Conservation (phyloP, 2,888 invertebrate species). For the Agrochola lychnidis region DNA sequence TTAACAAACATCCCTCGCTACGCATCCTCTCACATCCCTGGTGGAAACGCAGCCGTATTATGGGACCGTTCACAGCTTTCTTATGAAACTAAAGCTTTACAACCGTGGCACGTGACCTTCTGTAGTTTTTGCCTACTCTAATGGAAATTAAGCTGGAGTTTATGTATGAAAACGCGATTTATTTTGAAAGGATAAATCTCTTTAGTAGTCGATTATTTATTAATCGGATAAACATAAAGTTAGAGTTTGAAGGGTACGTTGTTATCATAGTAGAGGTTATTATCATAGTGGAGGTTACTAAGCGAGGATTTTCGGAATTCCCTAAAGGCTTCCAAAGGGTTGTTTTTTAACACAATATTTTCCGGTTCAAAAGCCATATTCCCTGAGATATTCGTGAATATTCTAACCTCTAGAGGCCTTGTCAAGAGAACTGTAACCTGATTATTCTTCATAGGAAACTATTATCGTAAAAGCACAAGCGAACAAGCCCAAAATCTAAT, state of each 20-base stretch:
- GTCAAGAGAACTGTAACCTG: constrained; percentile 2
- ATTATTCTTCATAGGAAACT: constrained; percentile 28
- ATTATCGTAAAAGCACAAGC: constrained; percentile 45
- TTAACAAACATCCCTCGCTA: too few species aligned
- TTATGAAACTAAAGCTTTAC: too few species aligned
- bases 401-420: neutral
- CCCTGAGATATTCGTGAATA: neutral
- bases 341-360: constrained; percentile 37
- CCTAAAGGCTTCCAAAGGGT: constrained; percentile 19
- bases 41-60: too few species aligned
- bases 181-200: too few species aligned
- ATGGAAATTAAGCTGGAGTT: too few species aligned
- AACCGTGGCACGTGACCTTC: too few species aligned
- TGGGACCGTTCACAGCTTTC: too few species aligned
- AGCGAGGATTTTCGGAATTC: constrained; percentile 11
- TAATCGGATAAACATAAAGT: constrained; percentile 44
- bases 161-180: too few species aligned
- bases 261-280: constrained; percentile 22
- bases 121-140: too few species aligned
- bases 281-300: constrained; percentile 2
- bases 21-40: too few species aligned
- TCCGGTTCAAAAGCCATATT: neutral
- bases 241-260: constrained; percentile 13
- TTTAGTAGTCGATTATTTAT: neutral
- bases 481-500: constrained; percentile 36